Percentiles rank a stretch among this genome's conserved stretches.
Evolutionary conservation across 2,113 vertebrate genomes (phyloP).

Genomic region (Microtus richardsoni): DNA sequence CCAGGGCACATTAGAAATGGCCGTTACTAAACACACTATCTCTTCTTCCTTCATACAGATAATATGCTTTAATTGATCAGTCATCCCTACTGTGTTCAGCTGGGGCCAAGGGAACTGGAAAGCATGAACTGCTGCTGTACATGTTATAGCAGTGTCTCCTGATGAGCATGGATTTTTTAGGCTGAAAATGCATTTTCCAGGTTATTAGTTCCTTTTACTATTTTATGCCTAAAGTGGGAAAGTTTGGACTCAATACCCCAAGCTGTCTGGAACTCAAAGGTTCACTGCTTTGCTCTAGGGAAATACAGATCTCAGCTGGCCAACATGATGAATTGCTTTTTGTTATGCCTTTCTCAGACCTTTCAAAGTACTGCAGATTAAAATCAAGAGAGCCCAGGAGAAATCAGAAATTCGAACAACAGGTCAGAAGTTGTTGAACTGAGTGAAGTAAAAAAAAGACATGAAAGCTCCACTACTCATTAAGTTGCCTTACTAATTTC

Average conservation of each 20-base stretch:
- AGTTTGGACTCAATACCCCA: constrained; percentile 44
- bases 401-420: constrained; percentile 70
- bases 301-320: constrained; percentile 66
- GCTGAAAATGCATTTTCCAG: constrained; percentile 25
- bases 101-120: constrained; percentile 32
- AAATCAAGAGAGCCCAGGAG: constrained; percentile 56
- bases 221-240: constrained; percentile 51
- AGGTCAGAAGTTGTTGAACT: constrained; percentile 48
- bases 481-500: constrained; percentile 17
- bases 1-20: constrained; percentile 54
- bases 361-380: constrained; percentile 66
- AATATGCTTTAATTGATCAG: constrained; percentile 63
- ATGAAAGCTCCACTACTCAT: constrained; percentile 27
- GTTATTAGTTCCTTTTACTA: constrained; percentile 47
- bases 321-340: constrained; percentile 72
- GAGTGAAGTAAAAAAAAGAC: constrained; percentile 44
- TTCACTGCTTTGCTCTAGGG: constrained; percentile 66
- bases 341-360: constrained; percentile 62
- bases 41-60: constrained; percentile 53
- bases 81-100: constrained; percentile 53
- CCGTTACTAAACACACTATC: constrained; percentile 50
- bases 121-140: background rate
- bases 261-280: constrained; percentile 65
- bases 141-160: background rate
- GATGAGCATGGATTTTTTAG: constrained; percentile 40